Evolutionary conservation across 2,888 invertebrate species (phyloP), one percentile per base, ranked within the genome.

Genomic region (Pterostichus niger): DNA sequence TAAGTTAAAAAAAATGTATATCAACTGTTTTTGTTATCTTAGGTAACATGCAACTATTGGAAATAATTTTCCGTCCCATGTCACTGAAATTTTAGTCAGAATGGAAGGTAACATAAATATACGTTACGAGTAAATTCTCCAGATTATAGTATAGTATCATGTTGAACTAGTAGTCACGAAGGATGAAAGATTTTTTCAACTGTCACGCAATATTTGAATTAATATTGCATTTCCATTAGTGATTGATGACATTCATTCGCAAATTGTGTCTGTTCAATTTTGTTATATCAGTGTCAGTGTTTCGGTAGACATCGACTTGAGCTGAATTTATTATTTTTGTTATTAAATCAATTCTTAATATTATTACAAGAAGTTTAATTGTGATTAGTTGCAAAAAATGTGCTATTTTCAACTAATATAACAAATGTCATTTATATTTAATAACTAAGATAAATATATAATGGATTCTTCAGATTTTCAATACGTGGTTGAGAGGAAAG

Each of bases 401-500:
- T 24, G 24, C 3, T 24, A 1, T 24, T 24, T 24, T 24, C 24
- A 24, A 24, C 35, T 2, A 2, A 24, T 73, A 46, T 15, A 17
- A 24, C 6, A 40, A 71, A 40, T 7, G 6, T 40, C 11, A 40
- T 7, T 40, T 7, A 1, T 40, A 9, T 9, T 40, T 40, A 11
- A 52, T 52, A 13, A 52, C 3, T 52, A 52, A 40, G 24, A 49
- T 44, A 44, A 71, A 71, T 52, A n/a, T 44, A n/a, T 44, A 31
- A 80, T 68, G 80, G 24, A 6, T 81, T 31, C 84, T 84, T 31
- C 73, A 89, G 90, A 86, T 75, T 90, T 90, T 84, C 86, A 88
- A 54, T 90, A 90, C 86, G 87, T 89, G 10, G 88, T 89, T n/a
- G 88, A 87, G 85, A 84, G 87, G 76, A 85, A 86, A 84, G 85